Evolutionary conservation across 2,888 invertebrate species (phyloP), one percentile per base, ranked within the genome.

Genomic region (Hyposoter dolosus): DNA sequence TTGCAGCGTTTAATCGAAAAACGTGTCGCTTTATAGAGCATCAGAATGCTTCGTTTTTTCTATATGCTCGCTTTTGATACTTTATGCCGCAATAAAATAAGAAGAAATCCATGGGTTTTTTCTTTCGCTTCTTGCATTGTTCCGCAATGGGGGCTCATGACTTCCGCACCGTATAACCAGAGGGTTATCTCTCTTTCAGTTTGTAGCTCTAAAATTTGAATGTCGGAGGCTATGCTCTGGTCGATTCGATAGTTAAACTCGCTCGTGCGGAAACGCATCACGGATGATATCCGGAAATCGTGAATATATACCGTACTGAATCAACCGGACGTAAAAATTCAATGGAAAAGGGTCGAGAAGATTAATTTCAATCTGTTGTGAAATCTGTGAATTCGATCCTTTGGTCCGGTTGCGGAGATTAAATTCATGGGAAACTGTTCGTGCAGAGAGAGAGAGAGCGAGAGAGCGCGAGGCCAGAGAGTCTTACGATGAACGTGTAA

Each of bases 111-210:
- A 45, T 65, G 17, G 28, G 17, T 63, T 47, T 60, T 80, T 60
- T 71, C 23, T 66, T 17, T 40, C n/a, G 28, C 65, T 71, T 71
- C 35, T 71, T 43, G 53, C 65, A 82, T 82, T 65, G 82, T 82
- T 71, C 65, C 63, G 56, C 85, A 63, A 71, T 69, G 74, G 74
- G 45, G 65, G 40, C 75, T 43, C 63, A 28, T 75, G 82, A 75
- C 74, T 85, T 85, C 77, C 82, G 65, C 65, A 60, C 50, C 79
- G 82, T 85, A 82, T 82, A 82, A 85, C 82, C 74, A 28, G 63
- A 75, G 82, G 68, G 82, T 82, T 82, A 82, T 82, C 82, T 69
- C 63, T 78, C 75, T 85, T 75, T 82, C 82, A 65, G 53, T 75
- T 82, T 69, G 69, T 74, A 75, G 63, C 74, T 50, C 68, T 47